Evolutionary conservation across 2,888 invertebrate species (phyloP).

Genomic region (Lepidochrysops patricia): DNA sequence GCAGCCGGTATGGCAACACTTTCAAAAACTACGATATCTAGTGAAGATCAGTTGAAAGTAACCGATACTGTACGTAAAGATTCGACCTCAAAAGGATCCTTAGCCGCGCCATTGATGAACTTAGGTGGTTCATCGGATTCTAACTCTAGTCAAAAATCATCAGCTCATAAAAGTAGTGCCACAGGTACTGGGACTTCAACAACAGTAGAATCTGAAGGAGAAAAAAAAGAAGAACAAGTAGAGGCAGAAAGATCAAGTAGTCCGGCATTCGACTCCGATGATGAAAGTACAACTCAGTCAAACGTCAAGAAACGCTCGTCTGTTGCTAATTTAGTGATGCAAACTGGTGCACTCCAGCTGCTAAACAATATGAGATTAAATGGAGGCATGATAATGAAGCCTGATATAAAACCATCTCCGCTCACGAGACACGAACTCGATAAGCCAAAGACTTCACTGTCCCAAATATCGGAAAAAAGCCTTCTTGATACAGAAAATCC

Average conservation of each 20-base stretch:
- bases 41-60: conserved; percentile 80
- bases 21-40: conserved; percentile 82
- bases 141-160: conserved; percentile 76
- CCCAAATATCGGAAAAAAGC: conserved; percentile 78
- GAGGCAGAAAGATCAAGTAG: conserved; percentile 90
- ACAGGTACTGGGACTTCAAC: conserved; percentile 75
- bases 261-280: conserved; percentile 95
- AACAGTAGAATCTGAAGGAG: conserved; percentile 64
- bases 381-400: conserved; percentile 66
- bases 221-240: conserved; percentile 64
- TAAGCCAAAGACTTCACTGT: conserved; percentile 63
- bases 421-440: conserved; percentile 50
- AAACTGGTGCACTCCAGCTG: conserved; percentile 74
- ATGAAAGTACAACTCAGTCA: conserved; percentile 82
- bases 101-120: conserved; percentile 54
- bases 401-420: conserved; percentile 51
- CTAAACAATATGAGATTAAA: conserved; percentile 73
- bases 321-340: conserved; percentile 80
- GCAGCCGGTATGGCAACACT: conserved; percentile 90
- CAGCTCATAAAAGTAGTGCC: conserved; percentile 73
- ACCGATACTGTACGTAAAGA: conserved; percentile 56
- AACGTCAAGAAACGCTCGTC: conserved; percentile 77
- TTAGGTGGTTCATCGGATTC: conserved; percentile 72
- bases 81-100: conserved; percentile 51
- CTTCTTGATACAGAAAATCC: conserved; percentile 77